Base-by-base conservation (phyloP, 1,140 invertebrate genomes). In the Lepidurus apus region DNA sequence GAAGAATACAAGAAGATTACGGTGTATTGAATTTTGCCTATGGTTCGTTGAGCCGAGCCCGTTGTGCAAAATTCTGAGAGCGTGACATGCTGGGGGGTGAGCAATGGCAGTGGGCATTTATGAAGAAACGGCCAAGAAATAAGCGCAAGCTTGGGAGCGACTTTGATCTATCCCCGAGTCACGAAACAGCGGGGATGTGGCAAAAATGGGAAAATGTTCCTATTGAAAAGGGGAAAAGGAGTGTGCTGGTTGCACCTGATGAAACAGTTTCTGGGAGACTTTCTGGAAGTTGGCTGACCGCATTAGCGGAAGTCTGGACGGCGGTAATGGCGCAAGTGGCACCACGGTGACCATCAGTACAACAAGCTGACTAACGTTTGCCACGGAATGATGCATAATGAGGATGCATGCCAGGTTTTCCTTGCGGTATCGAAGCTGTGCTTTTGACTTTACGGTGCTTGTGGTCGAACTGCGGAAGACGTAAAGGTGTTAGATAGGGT, bases 341-440 rank as follows among this genome's bases (percentile, higher is more conserved):
- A 65, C 53, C 53, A 65, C 53, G 7, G 53, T 65, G 53, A 17
- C 53, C 53, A 65, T 65, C 45, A 47, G 9, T 65, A 65, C 53
- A 65, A 65, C 53, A 65, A 65, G 53, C 53, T 9, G 53, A 65
- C 53, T 65, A 65, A 65, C 53, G 13, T 11, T 65, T 65, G 53
- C 53, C 53, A 65, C 13, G 53, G 53, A 65, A 65, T 21, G 53
- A 65, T 17, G 53, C 53, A 65, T 65, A 65, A 65, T 9, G 53
- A 65, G 53, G 53, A 7, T 65, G 7, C 21, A 7, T 65, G 53
- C 53, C 53, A 65, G 13, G 17, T 21, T n/a, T 65, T 21, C 53
- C 21, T 17, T n/a, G 47, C 8, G 47, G 47, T 65, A 26, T n/a
- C 5, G 8, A n/a, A 65, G n/a, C 53, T 65, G 4, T 9, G 53